A percentile compares a stretch with the other conserved stretches of the same genome.
Evolutionary conservation across 1,140 invertebrate genomes (phyloP).

Genomic region (Drosophila malerkotliana): DNA sequence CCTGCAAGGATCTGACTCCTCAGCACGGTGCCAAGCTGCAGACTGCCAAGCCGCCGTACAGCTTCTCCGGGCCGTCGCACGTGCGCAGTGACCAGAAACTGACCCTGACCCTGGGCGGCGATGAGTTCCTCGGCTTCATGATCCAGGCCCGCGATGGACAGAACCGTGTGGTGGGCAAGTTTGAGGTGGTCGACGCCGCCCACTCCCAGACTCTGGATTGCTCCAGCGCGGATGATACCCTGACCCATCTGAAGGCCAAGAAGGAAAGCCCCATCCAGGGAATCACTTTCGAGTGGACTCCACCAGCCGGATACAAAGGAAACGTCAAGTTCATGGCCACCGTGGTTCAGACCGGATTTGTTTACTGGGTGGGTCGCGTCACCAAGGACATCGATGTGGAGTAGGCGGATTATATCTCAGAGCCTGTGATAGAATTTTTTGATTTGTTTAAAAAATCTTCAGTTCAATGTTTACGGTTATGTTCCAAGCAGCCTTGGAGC

Average conservation of each 20-base stretch:
- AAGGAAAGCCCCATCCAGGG: slow-evolving; percentile 62
- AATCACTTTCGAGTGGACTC: slow-evolving; percentile 73
- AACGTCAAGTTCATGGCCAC: slow-evolving; percentile 83
- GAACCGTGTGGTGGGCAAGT: slow-evolving; percentile 69
- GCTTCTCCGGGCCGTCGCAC: slow-evolving; percentile 50
- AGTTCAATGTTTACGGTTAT: slow-evolving; percentile 8
- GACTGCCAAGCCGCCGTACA: slow-evolving; percentile 59
- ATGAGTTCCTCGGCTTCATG: slow-evolving; percentile 70
- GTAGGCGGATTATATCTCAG: slow-evolving; percentile 38
- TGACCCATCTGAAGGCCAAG: slow-evolving; percentile 80
- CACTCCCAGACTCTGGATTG: slow-evolving; percentile 72
- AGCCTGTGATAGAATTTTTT: slow-evolving; percentile 61
- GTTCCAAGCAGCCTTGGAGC: slow-evolving; percentile 25
- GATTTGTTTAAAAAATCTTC: slow-evolving; percentile 5
- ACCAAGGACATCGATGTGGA: slow-evolving; percentile 71
- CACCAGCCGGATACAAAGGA: slow-evolving; percentile 79
- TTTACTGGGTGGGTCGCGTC: slow-evolving; percentile 84
- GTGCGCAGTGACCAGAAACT: slow-evolving; percentile 53
- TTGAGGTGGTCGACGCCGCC: slow-evolving; percentile 56
- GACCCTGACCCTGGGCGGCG: slow-evolving; percentile 62
- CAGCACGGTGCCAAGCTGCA: slow-evolving; percentile 73
- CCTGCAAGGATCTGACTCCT: slow-evolving; percentile 71
- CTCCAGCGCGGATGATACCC: slow-evolving; percentile 60
- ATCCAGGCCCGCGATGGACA: slow-evolving; percentile 75
- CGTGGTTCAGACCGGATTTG: slow-evolving; percentile 82